A percentile compares a stretch with the other conserved stretches of the same genome.
Evolutionary conservation across 2,113 vertebrate genomes (phyloP).

Genomic region (Hyla sarda): DNA sequence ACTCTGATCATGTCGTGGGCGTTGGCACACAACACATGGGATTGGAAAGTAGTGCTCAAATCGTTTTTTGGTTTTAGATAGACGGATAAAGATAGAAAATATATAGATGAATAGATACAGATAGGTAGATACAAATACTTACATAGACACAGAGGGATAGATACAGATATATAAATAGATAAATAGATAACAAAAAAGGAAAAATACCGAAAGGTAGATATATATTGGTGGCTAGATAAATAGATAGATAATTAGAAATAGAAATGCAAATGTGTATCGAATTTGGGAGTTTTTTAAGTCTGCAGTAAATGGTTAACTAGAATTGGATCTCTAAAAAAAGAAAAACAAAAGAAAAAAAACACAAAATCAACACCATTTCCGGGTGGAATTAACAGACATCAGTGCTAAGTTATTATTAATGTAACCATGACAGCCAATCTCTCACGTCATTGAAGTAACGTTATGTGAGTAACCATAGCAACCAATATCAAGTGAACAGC

Average conservation of each 20-base stretch:
- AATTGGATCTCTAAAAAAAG: background rate
- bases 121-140: too few relatives aligned
- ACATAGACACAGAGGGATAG: too few relatives aligned
- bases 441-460: slow-evolving; percentile 40
- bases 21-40: too few relatives aligned
- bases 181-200: too few relatives aligned
- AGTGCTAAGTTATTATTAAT: slow-evolving; percentile 45
- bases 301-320: slow-evolving; percentile 5
- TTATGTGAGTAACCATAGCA: slow-evolving; percentile 38
- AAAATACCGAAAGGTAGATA: too few relatives aligned
- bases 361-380: slow-evolving; percentile 2
- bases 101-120: too few relatives aligned
- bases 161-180: too few relatives aligned
- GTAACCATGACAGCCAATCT: slow-evolving; percentile 52
- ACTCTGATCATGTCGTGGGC: too few relatives aligned
- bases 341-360: background rate
- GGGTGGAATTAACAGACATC: slow-evolving; percentile 44
- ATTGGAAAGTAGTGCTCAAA: too few relatives aligned
- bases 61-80: too few relatives aligned
- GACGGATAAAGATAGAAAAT: too few relatives aligned
- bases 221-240: too few relatives aligned
- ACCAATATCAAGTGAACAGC: slow-evolving; percentile 43
- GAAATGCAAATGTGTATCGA: background rate
- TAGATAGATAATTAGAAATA: slow-evolving; percentile 3
- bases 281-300: background rate